These are phyloP conservation scores for Subacronicta megacephala DNA, from an alignment of 2,888 invertebrate species.

Conservation along the genomic window DNA sequence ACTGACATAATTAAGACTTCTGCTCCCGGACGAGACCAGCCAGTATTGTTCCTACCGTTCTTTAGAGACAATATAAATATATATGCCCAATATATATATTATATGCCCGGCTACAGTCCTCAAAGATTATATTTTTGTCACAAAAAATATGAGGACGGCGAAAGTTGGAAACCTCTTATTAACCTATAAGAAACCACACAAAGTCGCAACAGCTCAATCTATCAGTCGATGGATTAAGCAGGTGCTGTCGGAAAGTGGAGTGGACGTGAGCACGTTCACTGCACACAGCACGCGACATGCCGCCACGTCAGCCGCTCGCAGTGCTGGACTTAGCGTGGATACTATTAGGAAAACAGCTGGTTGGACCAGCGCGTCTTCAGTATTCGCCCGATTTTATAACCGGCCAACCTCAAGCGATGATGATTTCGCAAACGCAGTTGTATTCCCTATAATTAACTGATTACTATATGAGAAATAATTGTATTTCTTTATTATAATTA, in stretches of 20 bases:
- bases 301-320: conserved; percentile 1
- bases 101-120: conserved; percentile 12
- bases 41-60: conserved; percentile 16
- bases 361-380: conserved; percentile 2
- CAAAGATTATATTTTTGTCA: conserved; percentile 14
- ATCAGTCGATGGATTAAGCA: conserved; percentile 5
- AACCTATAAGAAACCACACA: conserved; percentile 8
- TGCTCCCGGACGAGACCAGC: conserved; percentile 17
- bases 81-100: no score
- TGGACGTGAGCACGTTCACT: not conserved
- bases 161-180: conserved; percentile 4
- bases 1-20: conserved; percentile 31
- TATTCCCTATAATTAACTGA: not conserved
- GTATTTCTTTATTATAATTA: not conserved
- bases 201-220: conserved; percentile 5
- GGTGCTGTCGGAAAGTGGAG: conserved; percentile 1
- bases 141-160: conserved; percentile 8
- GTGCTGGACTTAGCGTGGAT: not conserved
- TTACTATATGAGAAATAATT: not conserved
- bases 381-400: conserved; percentile 2
- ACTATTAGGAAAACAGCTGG: conserved; percentile 5
- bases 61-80: conserved; percentile 15
- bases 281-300: conserved; percentile 9
- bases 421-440: not conserved
- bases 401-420: not conserved